A percentile compares a stretch with the other conserved stretches of the same genome.
Conservation (phyloP, 2,888 invertebrate species). For the Diplolepis rosae region DNA sequence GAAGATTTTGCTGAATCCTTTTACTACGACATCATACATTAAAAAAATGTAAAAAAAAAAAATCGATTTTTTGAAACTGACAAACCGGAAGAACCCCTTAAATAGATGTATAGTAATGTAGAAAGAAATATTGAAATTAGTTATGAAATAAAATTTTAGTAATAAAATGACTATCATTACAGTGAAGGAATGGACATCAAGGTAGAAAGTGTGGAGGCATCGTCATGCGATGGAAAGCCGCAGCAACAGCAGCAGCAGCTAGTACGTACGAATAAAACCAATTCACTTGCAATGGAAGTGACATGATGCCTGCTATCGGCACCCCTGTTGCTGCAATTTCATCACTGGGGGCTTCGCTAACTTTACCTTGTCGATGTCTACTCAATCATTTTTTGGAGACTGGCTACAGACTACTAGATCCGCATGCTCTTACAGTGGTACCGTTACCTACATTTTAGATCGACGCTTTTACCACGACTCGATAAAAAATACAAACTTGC, state of each 20-base stretch:
- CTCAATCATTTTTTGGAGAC: conserved; percentile 53
- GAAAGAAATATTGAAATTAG: too few species aligned
- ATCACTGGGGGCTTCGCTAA: conserved; percentile 72
- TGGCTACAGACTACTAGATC: conserved; percentile 54
- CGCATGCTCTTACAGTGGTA: conserved; percentile 22
- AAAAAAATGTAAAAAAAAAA: too few species aligned
- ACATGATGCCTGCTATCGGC: conserved; percentile 76
- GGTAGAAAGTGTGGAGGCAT: conserved; percentile 67
- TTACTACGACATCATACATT: too few species aligned
- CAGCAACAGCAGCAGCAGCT: conserved; percentile 71
- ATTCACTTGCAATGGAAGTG: conserved; percentile 78
- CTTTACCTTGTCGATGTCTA: conserved; percentile 64
- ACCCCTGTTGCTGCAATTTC: conserved; percentile 69
- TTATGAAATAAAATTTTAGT: conserved; percentile 2
- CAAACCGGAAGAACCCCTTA: too few species aligned
- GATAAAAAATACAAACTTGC: conserved; percentile 1
- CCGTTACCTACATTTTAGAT: not conserved
- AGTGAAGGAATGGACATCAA: conserved; percentile 71
- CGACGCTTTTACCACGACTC: conserved; percentile 27
- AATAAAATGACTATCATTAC: conserved; percentile 42
- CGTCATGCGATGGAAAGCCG: conserved; percentile 71
- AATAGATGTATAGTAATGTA: too few species aligned
- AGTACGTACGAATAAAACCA: conserved; percentile 76
- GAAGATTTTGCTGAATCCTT: too few species aligned
- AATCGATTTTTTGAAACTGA: too few species aligned